These are phyloP conservation scores for Eidolon dupreanum DNA, from an alignment of 2,797 vertebrate species.

Conservation along the genomic window DNA sequence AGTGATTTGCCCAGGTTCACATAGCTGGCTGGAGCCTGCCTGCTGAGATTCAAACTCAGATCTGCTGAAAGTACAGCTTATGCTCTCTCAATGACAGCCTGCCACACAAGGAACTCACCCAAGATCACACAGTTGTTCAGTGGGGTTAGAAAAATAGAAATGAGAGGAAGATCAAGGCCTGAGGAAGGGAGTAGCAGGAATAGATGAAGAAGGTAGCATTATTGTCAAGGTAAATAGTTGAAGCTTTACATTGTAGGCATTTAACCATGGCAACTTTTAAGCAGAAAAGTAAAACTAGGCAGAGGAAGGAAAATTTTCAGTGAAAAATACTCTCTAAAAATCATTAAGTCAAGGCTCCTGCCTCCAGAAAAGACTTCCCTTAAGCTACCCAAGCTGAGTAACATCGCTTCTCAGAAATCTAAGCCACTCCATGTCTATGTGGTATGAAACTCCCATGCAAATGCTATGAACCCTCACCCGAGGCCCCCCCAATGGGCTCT, in stretches of 20 bases:
- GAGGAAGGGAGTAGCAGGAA: background rate
- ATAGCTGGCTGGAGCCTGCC: background rate
- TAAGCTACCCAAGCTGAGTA: background rate
- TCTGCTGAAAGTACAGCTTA: background rate
- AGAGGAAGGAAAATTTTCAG: background rate
- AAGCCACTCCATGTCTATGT: background rate
- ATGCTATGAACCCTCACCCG: background rate
- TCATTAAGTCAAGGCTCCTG: background rate
- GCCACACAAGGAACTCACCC: background rate
- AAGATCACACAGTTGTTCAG: background rate
- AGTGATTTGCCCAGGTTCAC: background rate
- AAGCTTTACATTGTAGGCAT: background rate
- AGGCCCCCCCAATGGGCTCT: background rate
- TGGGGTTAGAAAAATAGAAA: background rate
- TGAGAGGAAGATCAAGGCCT: background rate
- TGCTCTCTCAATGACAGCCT: background rate
- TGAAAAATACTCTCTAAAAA: conserved; percentile 28
- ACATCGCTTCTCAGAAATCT: conserved; percentile 28
- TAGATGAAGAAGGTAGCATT: background rate
- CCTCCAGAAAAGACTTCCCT: background rate
- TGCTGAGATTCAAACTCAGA: background rate
- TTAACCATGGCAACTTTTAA: background rate
- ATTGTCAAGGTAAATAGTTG: background rate
- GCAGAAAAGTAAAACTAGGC: background rate
- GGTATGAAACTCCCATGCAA: background rate